phyloP scores from a whole-genome alignment of 2,797 vertebrate genomes.

The Meriones psammophilus region DNA sequence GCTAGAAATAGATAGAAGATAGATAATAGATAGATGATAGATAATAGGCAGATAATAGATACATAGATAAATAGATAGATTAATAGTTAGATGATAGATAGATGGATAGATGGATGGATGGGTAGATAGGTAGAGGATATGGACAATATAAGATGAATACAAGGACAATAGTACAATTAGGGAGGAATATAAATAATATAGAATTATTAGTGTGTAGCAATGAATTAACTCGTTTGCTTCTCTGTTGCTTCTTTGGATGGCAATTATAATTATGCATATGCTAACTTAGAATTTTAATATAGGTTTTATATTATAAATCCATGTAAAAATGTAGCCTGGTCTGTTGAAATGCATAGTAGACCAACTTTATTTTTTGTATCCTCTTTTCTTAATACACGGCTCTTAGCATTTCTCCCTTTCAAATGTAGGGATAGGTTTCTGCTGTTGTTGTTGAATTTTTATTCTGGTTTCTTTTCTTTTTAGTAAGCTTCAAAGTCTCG shows the following conservation, averaged over 20 bases:
- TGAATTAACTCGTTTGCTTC: neutral
- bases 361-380: neutral
- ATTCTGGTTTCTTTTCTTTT: neutral
- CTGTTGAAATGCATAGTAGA: slow-evolving; percentile 47
- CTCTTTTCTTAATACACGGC: neutral
- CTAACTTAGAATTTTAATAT: neutral
- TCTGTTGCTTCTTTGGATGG: neutral
- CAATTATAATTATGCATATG: neutral
- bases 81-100: neutral
- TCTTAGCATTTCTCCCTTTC: slow-evolving; percentile 64
- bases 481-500: slow-evolving; percentile 66
- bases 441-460: neutral
- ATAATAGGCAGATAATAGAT: neutral
- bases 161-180: slow-evolving; percentile 7
- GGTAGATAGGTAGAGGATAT: neutral
- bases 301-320: neutral
- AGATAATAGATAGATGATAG: neutral
- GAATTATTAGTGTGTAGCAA: neutral
- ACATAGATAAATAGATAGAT: neutral
- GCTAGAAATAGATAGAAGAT: neutral
- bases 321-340: neutral
- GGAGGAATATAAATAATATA: neutral
- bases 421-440: slow-evolving; percentile 49
- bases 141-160: neutral
- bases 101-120: neutral